These are phyloP conservation scores for Machaerirhynchus nigripectus DNA, from an alignment of 2,113 vertebrate species.

Conservation along the genomic window DNA sequence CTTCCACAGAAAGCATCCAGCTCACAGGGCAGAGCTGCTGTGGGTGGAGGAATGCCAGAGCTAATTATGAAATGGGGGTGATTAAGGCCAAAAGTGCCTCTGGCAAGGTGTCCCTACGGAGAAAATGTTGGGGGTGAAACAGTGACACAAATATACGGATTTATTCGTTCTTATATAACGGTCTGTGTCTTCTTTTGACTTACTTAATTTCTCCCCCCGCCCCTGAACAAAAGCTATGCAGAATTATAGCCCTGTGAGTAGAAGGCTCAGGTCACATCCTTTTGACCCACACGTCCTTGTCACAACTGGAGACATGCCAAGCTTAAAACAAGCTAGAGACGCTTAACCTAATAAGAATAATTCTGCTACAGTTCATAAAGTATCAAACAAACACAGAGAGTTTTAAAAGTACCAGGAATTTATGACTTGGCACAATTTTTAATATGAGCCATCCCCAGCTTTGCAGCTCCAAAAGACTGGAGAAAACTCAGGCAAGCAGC, in stretches of 20 bases:
- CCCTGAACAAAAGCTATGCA: background rate
- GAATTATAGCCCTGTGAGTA: background rate
- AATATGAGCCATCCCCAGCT: background rate
- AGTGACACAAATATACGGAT: background rate
- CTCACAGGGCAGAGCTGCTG: background rate
- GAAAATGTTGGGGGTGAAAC: background rate
- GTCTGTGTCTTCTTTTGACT: background rate
- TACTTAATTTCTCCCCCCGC: background rate
- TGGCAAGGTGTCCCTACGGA: background rate
- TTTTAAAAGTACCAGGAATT: background rate
- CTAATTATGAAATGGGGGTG: background rate
- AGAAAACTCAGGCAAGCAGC: background rate
- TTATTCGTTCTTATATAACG: background rate
- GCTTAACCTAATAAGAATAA: conserved; percentile 11
- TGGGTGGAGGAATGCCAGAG: background rate
- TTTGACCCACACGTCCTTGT: background rate
- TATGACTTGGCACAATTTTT: background rate
- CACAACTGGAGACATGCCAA: background rate
- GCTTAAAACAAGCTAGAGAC: background rate
- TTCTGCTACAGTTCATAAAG: background rate
- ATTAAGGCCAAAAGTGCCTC: background rate
- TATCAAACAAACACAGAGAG: background rate
- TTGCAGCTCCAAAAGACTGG: background rate
- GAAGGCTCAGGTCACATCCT: background rate
- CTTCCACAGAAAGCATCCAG: background rate